Percentiles rank a stretch among this genome's conserved stretches.
Conservation (phyloP, 1,140 invertebrate species). For the Scaptomyza graminum region DNA sequence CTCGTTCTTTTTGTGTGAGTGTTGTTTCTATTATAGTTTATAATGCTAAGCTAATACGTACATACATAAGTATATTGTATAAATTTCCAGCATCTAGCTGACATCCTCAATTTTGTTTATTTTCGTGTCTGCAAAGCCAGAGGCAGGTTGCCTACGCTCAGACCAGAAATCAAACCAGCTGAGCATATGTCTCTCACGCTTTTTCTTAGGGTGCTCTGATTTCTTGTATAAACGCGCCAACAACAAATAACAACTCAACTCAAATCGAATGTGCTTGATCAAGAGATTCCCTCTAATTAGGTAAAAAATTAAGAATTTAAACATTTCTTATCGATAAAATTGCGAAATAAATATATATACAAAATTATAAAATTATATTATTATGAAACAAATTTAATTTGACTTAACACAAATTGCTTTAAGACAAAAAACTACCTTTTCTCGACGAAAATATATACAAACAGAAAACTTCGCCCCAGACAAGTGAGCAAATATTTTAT, state of each 20-base stretch:
- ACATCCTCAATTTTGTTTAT: conserved; percentile 72
- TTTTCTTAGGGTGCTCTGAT: conserved; percentile 53
- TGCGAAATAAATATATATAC: too few species aligned
- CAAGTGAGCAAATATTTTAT: conserved; percentile 71
- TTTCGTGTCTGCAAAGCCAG: conserved; percentile 59
- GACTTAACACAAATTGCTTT: too few species aligned
- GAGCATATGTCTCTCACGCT: conserved; percentile 2
- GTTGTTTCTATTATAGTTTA: conserved; percentile 7
- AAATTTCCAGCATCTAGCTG: conserved; percentile 56
- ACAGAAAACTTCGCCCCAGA: conserved; percentile 23
- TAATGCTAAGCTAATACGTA: conserved; percentile 6
- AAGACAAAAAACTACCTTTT: too few species aligned
- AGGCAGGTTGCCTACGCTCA: conserved; percentile 58
- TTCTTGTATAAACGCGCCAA: conserved; percentile 66
- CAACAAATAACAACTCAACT: conserved; percentile 16
- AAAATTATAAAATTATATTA: too few species aligned
- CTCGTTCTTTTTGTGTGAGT: not conserved
- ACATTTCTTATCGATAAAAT: too few species aligned
- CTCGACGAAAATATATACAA: not conserved
- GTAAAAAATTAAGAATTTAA: too few species aligned
- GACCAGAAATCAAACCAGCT: conserved; percentile 7
- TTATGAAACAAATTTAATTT: too few species aligned
- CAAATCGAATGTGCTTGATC: not conserved
- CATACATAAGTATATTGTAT: conserved; percentile 22
- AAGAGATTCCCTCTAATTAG: not conserved